Evolutionary conservation across 2,113 vertebrate species (phyloP).

Genomic region (Dolichallabes microphthalmus): DNA sequence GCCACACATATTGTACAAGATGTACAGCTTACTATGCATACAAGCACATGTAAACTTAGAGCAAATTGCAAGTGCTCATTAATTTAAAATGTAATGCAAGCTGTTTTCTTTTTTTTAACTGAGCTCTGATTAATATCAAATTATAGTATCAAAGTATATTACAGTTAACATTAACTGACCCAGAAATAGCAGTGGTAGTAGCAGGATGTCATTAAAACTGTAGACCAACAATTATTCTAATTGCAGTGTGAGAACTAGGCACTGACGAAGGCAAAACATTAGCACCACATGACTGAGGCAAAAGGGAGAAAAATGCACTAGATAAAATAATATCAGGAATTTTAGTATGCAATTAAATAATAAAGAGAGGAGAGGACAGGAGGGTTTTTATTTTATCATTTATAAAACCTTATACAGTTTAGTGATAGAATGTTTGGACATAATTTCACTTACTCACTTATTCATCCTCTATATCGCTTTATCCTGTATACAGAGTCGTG

Average conservation of each 20-base stretch:
- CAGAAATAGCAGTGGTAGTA: not conserved
- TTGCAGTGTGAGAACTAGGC: not conserved
- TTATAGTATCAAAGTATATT: not conserved
- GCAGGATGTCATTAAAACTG: not conserved
- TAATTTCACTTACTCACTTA: too few species aligned
- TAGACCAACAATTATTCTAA: not conserved
- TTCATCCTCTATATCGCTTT: too few species aligned
- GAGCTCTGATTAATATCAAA: not conserved
- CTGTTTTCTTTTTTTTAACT: not conserved
- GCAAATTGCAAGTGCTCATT: not conserved
- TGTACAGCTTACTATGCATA: not conserved
- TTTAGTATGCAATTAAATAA: not conserved
- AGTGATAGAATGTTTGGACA: too few species aligned
- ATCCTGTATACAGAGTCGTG: too few species aligned
- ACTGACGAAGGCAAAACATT: not conserved
- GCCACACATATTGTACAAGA: too few species aligned
- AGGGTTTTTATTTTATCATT: too few species aligned
- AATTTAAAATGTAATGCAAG: not conserved
- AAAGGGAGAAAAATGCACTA: not conserved
- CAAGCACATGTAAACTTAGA: not conserved
- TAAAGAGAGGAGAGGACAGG: not conserved
- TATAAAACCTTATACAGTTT: too few species aligned
- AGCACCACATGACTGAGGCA: not conserved
- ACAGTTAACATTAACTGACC: not conserved
- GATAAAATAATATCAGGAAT: not conserved